Base-by-base conservation (phyloP, 2,888 invertebrate genomes). In the Dyspetes luteomarginatus region DNA sequence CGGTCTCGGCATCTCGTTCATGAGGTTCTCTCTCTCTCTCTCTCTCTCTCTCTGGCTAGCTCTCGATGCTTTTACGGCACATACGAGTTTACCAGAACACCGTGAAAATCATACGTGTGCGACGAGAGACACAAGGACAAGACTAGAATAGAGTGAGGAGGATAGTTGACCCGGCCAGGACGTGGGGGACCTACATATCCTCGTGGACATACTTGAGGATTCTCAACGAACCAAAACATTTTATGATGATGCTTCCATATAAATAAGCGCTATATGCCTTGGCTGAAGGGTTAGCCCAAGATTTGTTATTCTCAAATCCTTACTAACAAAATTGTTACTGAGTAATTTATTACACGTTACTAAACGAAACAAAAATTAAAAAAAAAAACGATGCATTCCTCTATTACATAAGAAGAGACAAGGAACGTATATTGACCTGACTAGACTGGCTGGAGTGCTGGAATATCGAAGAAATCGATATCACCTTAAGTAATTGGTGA, bases 1-100 rank as follows among this genome's bases (percentile, higher is more conserved):
- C 52, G 56, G 77, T 62, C 52, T 24, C 76, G 55, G 19, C 62
- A 64, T 77, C 64, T 43, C 65, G 72, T 72, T 64, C 56, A 55
- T 26, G 56, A 71, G 50, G 5, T 24, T 17, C 56, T 45, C 28
- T 28, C 24, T 56, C 45, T 52, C 52, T 22, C 9, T 22, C 24
- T 45, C 17, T 15, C 45, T 45, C 45, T n/a, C 45, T 45, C 45
- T 0, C 36, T 2, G 36, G 2, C 12, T 9, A 15, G 17, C 48
- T 17, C 15, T 48, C 48, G 48, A 48, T 48, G 3, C 17, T 48
- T 48, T 17, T 9, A 52, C 24, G 22, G 19, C 24, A 52, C 24
- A 24, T 26, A 28, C 30, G 41, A 43, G 45, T 56, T 58, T 17
- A 30, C 9, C n/a, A 36, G 22, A 24, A 26, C 30, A 30, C 26